Conservation (phyloP, 2,113 vertebrate genomes). For the Jacana jacana region DNA sequence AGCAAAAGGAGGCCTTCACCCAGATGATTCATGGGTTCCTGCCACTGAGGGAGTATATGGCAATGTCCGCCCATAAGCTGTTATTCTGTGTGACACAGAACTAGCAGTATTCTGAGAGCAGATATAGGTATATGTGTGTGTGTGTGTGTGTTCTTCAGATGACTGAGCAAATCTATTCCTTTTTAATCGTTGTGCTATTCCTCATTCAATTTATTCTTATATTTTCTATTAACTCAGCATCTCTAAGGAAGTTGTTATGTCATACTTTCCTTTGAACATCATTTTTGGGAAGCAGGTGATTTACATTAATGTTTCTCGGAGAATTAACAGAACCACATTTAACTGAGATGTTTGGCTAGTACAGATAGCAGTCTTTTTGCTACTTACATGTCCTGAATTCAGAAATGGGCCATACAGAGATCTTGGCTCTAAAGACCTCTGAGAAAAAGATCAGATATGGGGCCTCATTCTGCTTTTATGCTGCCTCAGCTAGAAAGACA, state of each 20-base stretch:
- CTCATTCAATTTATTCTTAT: neutral
- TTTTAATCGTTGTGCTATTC: neutral
- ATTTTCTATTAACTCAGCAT: neutral
- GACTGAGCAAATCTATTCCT: neutral
- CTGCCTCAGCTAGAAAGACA: neutral
- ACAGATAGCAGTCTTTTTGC: neutral
- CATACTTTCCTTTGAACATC: neutral
- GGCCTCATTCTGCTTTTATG: neutral
- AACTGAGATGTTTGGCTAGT: neutral
- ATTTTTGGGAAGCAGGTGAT: neutral
- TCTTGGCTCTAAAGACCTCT: neutral
- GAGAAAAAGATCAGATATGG: neutral
- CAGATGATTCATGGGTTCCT: neutral
- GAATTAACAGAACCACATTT: neutral
- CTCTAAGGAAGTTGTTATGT: neutral
- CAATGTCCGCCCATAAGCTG: neutral
- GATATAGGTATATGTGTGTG: too few relatives aligned
- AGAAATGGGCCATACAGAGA: neutral
- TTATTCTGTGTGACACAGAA: neutral
- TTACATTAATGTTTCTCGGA: neutral
- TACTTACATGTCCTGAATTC: neutral
- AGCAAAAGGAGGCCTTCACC: neutral
- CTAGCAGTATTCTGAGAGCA: neutral
- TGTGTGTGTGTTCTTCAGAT: neutral
- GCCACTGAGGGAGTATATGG: neutral